Evolutionary conservation across 2,113 vertebrate species (phyloP).

Genomic region (Siniperca knerii): DNA sequence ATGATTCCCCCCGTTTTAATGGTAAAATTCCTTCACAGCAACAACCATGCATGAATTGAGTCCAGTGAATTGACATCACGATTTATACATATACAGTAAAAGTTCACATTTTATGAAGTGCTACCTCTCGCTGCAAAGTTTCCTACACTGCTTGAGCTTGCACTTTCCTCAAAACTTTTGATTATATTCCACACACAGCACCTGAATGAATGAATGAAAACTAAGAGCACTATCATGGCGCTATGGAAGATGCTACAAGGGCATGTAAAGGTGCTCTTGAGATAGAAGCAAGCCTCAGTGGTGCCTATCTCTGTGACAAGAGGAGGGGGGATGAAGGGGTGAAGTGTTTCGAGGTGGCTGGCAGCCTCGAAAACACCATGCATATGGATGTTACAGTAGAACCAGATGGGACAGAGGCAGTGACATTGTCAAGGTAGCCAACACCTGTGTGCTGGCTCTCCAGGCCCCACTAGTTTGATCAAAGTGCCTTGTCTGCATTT

Average conservation of each 20-base stretch:
- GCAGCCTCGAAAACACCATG: conserved; percentile 54
- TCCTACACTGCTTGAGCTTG: neutral
- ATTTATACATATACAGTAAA: neutral
- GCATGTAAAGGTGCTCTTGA: conserved; percentile 64
- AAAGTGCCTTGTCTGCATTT: conserved; percentile 76
- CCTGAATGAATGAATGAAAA: conserved; percentile 15
- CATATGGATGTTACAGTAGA: conserved; percentile 73
- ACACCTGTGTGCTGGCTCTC: conserved; percentile 69
- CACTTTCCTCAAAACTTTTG: neutral
- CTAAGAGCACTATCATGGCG: conserved; percentile 19
- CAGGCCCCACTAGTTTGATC: conserved; percentile 60
- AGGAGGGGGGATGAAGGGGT: conserved; percentile 28
- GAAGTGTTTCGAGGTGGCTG: conserved; percentile 48
- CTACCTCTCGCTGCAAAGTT: neutral
- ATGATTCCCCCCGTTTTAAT: neutral
- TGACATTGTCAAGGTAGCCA: conserved; percentile 70
- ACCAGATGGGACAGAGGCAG: conserved; percentile 74
- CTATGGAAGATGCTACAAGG: conserved; percentile 23
- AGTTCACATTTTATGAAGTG: neutral
- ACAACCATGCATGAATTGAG: neutral
- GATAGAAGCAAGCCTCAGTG: conserved; percentile 26
- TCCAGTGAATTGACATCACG: neutral
- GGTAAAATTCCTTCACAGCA: neutral
- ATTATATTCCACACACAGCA: neutral
- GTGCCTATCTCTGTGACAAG: conserved; percentile 32